Conservation (phyloP, 1,140 invertebrate genomes). For the Cotesia typhae region DNA sequence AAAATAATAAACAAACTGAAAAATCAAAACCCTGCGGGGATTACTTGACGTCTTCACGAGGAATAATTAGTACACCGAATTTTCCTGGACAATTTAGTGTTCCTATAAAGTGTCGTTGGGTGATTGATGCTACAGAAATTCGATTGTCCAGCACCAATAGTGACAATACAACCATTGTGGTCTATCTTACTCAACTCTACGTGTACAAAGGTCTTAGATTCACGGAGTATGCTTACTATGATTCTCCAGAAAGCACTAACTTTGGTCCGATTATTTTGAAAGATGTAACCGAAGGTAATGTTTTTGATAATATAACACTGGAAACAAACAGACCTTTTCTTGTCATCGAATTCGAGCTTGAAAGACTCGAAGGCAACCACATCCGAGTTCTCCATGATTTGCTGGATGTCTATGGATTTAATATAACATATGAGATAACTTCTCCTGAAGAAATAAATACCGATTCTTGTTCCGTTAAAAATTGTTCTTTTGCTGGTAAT, state of each 20-base stretch:
- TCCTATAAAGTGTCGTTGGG: conserved; percentile 85
- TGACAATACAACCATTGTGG: conserved; percentile 73
- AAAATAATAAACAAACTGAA: background rate
- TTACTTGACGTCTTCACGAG: conserved; percentile 69
- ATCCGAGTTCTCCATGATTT: conserved; percentile 81
- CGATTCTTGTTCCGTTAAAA: conserved; percentile 77
- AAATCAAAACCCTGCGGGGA: conserved; percentile 68
- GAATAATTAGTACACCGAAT: conserved; percentile 81
- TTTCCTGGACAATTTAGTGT: conserved; percentile 82
- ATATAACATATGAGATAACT: conserved; percentile 87
- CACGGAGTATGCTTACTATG: conserved; percentile 84
- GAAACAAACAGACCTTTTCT: conserved; percentile 78
- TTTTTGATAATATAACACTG: conserved; percentile 74
- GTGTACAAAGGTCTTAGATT: conserved; percentile 81
- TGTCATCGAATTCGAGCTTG: conserved; percentile 79
- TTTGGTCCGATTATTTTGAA: conserved; percentile 70
- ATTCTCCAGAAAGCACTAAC: conserved; percentile 70
- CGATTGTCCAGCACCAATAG: conserved; percentile 54
- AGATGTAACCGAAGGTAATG: conserved; percentile 76
- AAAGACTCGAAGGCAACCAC: conserved; percentile 82
- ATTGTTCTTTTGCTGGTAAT: conserved; percentile 84
- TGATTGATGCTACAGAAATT: conserved; percentile 79
- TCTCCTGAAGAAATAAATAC: conserved; percentile 62
- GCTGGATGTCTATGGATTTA: conserved; percentile 89
- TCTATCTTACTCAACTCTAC: conserved; percentile 90